Evolutionary conservation across 2,797 vertebrate genomes (phyloP).

Genomic region (Parambassis ranga): DNA sequence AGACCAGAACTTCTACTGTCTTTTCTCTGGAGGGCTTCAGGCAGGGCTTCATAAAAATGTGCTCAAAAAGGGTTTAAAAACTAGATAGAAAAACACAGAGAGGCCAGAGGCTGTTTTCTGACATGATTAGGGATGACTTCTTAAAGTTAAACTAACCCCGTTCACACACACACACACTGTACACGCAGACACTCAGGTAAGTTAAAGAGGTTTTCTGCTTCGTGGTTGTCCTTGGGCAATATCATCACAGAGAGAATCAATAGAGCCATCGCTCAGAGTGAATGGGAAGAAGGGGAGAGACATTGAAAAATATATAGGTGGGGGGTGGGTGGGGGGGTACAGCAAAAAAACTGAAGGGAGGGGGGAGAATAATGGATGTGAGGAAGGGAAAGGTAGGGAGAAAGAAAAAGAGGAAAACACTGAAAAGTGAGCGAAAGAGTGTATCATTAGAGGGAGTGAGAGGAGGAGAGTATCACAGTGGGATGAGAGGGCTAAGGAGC

Average conservation of each 20-base stretch:
- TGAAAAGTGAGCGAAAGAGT: slow-evolving; percentile 30
- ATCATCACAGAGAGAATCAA: slow-evolving; percentile 79
- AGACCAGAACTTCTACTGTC: slow-evolving; percentile 11
- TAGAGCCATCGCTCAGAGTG: slow-evolving; percentile 73
- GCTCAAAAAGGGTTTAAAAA: slow-evolving; percentile 1
- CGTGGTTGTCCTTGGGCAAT: slow-evolving; percentile 73
- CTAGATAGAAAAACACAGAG: not conserved
- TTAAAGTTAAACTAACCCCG: slow-evolving; percentile 52
- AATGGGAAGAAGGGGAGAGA: slow-evolving; percentile 47
- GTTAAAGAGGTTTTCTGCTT: slow-evolving; percentile 71
- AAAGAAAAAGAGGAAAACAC: not conserved
- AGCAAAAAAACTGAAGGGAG: slow-evolving; percentile 8
- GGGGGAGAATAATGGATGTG: slow-evolving; percentile 44
- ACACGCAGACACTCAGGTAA: slow-evolving; percentile 40
- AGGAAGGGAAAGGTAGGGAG: not conserved
- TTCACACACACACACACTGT: slow-evolving; percentile 6
- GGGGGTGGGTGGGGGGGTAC: not conserved
- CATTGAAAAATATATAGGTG: slow-evolving; percentile 45
- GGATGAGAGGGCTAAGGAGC: slow-evolving; percentile 35
- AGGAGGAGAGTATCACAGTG: slow-evolving; percentile 30
- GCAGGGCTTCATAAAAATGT: too few species aligned
- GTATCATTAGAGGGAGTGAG: slow-evolving; percentile 40
- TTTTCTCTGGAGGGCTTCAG: too few species aligned
- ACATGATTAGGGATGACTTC: slow-evolving; percentile 49
- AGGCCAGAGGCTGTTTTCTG: slow-evolving; percentile 26